Evolutionary conservation across 1,140 invertebrate species (phyloP).

Genomic region (Coenobita brevimanus): DNA sequence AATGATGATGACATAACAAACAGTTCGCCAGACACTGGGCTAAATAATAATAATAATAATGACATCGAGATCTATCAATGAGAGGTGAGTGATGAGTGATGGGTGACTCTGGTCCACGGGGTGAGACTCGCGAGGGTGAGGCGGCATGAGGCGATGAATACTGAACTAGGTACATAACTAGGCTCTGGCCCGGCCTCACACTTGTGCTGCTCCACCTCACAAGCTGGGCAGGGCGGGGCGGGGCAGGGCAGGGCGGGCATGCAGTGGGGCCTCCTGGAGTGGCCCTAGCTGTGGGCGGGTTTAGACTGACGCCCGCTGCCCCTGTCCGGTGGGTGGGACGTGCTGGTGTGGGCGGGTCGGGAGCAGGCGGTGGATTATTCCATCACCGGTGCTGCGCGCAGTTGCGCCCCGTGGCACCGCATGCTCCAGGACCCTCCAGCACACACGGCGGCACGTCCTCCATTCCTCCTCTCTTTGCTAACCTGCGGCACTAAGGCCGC

Average conservation of each 20-base stretch:
- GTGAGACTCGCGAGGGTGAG: constrained; percentile 53
- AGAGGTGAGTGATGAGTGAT: constrained; percentile 47
- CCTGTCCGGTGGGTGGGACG: constrained; percentile 49
- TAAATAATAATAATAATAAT: constrained; percentile 58
- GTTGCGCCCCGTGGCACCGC: constrained; percentile 32
- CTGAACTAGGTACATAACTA: constrained; percentile 61
- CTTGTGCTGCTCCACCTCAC: constrained; percentile 39
- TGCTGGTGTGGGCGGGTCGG: constrained; percentile 55
- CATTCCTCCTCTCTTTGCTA: neutral
- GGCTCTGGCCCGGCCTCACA: constrained; percentile 46
- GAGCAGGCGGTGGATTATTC: constrained; percentile 52
- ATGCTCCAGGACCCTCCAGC: constrained; percentile 61
- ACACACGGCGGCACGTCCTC: constrained; percentile 17
- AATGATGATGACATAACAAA: constrained; percentile 62
- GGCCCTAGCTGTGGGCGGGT: constrained; percentile 36
- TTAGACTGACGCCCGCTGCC: constrained; percentile 60
- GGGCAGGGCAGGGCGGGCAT: constrained; percentile 43
- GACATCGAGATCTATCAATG: constrained; percentile 64
- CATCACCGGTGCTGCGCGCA: constrained; percentile 34
- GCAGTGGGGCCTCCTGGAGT: constrained; percentile 29
- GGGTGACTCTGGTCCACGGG: constrained; percentile 61
- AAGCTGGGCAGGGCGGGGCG: constrained; percentile 54
- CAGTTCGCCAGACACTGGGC: constrained; percentile 61
- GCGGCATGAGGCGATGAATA: constrained; percentile 60
- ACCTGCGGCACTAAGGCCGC: neutral